phyloP scores from a whole-genome alignment of 1,140 invertebrate genomes.

The Globodera ellingtonae region DNA sequence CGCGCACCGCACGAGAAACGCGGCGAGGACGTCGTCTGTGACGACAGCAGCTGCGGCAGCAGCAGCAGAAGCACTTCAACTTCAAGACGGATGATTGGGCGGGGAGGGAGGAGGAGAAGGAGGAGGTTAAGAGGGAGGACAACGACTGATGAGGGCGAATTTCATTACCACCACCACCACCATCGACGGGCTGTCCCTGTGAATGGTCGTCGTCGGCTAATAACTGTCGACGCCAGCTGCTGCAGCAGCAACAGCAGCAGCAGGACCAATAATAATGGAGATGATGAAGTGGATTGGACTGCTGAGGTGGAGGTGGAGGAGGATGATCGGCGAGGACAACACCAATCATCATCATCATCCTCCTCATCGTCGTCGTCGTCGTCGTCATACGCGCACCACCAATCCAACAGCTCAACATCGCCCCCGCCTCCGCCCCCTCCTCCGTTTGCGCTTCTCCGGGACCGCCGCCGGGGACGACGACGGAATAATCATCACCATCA shows the following conservation, averaged over 20 bases:
- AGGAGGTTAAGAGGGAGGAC: background rate
- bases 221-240: background rate
- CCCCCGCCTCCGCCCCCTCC: too few relatives aligned
- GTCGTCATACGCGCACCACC: background rate
- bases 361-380: background rate
- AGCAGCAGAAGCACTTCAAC: too few relatives aligned
- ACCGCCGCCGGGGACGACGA: background rate
- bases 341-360: background rate
- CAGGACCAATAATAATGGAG: too few relatives aligned
- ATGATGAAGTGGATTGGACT: too few relatives aligned
- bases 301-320: background rate
- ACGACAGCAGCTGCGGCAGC: too few relatives aligned
- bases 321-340: background rate
- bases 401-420: background rate
- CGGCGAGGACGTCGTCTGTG: too few relatives aligned
- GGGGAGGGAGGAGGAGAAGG: background rate
- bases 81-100: background rate
- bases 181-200: too few relatives aligned
- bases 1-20: background rate
- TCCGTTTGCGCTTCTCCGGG: background rate
- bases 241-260: too few relatives aligned
- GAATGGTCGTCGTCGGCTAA: background rate
- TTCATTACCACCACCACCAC: background rate
- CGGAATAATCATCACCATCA: background rate
- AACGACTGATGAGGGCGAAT: background rate